A percentile compares a stretch with the other conserved stretches of the same genome.
These are phyloP conservation scores for Synergus itoensis DNA, from an alignment of 2,888 invertebrate genomes.

Conservation along the genomic window DNA sequence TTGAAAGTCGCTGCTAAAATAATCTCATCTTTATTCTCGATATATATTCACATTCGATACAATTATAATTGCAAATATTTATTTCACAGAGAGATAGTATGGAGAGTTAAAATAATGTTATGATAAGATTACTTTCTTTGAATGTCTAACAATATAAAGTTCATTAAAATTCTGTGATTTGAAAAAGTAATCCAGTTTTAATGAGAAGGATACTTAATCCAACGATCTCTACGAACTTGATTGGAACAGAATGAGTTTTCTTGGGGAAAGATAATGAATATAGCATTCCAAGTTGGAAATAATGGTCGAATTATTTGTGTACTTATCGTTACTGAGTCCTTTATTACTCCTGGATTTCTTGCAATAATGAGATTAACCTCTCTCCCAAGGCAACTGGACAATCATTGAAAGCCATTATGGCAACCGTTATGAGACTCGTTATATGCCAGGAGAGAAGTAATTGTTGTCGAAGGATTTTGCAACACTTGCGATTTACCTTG, in stretches of 20 bases:
- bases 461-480: constrained; percentile 20
- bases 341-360: constrained; percentile 14
- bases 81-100: too few relatives aligned
- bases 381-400: constrained; percentile 29
- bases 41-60: not conserved
- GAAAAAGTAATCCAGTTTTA: not conserved
- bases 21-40: not conserved
- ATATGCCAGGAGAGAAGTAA: not conserved
- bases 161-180: not conserved
- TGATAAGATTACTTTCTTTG: not conserved
- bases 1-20: not conserved
- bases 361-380: constrained; percentile 37
- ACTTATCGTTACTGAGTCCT: constrained; percentile 10
- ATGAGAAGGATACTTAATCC: not conserved
- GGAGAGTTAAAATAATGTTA: too few relatives aligned
- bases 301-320: constrained; percentile 17
- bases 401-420: constrained; percentile 23
- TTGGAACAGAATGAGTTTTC: not conserved
- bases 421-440: not conserved
- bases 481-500: constrained; percentile 16
- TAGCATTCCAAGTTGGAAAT: not conserved
- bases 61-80: not conserved
- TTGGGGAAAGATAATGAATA: not conserved
- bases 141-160: not conserved
- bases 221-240: not conserved